Evolutionary conservation across 2,888 invertebrate species (phyloP).

Genomic region (Cataglyphis albicans): DNA sequence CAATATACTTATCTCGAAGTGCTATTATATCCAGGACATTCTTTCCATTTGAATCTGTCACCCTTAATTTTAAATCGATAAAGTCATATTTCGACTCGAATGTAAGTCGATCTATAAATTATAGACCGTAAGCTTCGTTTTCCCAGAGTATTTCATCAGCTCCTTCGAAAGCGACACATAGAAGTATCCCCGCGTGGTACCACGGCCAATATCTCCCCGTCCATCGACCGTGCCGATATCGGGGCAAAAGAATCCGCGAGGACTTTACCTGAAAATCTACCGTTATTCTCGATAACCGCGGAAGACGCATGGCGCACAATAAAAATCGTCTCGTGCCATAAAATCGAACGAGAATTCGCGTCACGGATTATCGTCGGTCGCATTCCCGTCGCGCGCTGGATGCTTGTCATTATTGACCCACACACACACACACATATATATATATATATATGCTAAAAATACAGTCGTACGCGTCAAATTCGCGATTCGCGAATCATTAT

Average conservation of each 20-base stretch:
- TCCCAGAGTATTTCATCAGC: constrained; percentile 21
- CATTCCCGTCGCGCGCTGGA: not conserved
- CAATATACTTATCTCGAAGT: not conserved
- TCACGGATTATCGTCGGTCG: constrained; percentile 43
- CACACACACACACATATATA: not conserved
- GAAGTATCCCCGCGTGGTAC: constrained; percentile 4
- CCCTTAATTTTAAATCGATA: not conserved
- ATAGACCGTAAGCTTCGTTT: not conserved
- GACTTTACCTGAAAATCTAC: constrained; percentile 28
- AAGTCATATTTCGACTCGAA: not conserved
- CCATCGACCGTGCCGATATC: constrained; percentile 22
- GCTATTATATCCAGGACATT: not conserved
- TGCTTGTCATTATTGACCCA: not conserved
- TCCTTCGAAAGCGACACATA: constrained; percentile 22
- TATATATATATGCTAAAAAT: constrained; percentile 17
- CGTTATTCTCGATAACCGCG: constrained; percentile 26
- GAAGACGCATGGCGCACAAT: constrained; percentile 31
- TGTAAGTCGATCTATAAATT: constrained; percentile 5
- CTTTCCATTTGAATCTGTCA: not conserved
- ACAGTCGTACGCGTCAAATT: constrained; percentile 17
- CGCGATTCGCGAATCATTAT: constrained; percentile 15
- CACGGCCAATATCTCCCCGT: not conserved
- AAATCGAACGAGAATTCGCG: constrained; percentile 43
- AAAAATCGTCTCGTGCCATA: constrained; percentile 21
- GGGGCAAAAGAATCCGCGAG: constrained; percentile 27